phyloP scores from a whole-genome alignment of 2,797 vertebrate species.

The Propithecus perrieri region DNA sequence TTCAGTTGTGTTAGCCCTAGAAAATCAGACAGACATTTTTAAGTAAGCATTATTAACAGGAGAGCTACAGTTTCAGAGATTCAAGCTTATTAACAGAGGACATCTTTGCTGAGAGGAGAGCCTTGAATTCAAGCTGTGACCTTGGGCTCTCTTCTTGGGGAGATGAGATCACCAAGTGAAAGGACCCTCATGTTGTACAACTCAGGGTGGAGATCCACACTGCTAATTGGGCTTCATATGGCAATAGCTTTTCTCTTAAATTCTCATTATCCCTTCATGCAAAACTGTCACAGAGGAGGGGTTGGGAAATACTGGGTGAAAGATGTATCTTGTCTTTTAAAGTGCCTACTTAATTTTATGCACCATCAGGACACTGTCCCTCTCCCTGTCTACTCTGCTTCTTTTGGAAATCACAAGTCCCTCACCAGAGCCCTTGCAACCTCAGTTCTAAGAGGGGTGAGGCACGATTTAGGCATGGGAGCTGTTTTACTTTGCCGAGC shows the following conservation, averaged over 20 bases:
- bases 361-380: not conserved
- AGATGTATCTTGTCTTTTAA: not conserved
- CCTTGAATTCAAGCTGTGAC: not conserved
- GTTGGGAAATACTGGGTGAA: not conserved
- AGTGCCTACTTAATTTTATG: slow-evolving; percentile 53
- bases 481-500: not conserved
- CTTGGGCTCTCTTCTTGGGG: not conserved
- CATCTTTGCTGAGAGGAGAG: not conserved
- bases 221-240: slow-evolving; percentile 66
- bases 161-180: not conserved
- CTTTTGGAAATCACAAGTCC: slow-evolving; percentile 65
- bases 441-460: not conserved
- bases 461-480: not conserved
- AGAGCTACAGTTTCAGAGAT: not conserved
- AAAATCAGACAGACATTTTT: not conserved
- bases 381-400: slow-evolving; percentile 12
- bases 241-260: slow-evolving; percentile 62
- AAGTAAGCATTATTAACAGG: not conserved
- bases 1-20: not conserved
- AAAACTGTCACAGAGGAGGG: not conserved
- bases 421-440: not conserved
- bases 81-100: not conserved
- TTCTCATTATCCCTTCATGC: slow-evolving; percentile 3
- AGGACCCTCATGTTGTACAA: not conserved
- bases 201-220: not conserved